Conservation (phyloP, 64 coral and sea anemone genomes). For the Actinia equina region DNA sequence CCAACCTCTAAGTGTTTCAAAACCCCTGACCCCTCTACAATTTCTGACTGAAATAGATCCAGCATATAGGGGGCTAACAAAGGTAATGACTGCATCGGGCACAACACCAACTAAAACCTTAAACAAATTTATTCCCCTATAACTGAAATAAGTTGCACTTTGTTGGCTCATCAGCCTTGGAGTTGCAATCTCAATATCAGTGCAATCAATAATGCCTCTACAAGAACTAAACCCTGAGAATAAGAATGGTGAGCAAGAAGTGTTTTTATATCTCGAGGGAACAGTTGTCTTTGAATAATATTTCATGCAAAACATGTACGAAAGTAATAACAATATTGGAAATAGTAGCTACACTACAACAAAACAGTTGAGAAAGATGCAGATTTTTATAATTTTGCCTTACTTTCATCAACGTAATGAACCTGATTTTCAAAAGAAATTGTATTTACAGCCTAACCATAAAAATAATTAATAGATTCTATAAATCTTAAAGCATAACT, state of each 20-base stretch:
- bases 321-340: too few relatives aligned
- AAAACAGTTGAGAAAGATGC: too few relatives aligned
- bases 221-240: too few relatives aligned
- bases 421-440: conserved; percentile 17
- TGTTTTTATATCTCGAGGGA: too few relatives aligned
- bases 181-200: conserved; percentile 21
- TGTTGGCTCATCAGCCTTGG: conserved; percentile 28
- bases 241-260: too few relatives aligned
- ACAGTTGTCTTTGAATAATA: too few relatives aligned
- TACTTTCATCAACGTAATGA: conserved; percentile 13
- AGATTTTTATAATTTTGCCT: conserved; percentile 6
- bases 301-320: too few relatives aligned
- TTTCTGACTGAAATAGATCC: conserved; percentile 9
- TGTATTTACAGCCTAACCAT: background rate
- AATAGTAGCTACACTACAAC: too few relatives aligned
- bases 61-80: conserved; percentile 3
- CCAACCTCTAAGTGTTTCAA: background rate
- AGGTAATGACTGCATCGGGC: conserved; percentile 19
- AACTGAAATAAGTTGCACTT: conserved; percentile 2
- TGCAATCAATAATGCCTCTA: background rate
- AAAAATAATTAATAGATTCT: conserved; percentile 11
- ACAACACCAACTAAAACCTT: conserved; percentile 30
- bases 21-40: background rate
- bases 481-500: background rate
- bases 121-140: conserved; percentile 23